phyloP scores from a whole-genome alignment of 2,797 vertebrate genomes.

The Anableps anableps region DNA sequence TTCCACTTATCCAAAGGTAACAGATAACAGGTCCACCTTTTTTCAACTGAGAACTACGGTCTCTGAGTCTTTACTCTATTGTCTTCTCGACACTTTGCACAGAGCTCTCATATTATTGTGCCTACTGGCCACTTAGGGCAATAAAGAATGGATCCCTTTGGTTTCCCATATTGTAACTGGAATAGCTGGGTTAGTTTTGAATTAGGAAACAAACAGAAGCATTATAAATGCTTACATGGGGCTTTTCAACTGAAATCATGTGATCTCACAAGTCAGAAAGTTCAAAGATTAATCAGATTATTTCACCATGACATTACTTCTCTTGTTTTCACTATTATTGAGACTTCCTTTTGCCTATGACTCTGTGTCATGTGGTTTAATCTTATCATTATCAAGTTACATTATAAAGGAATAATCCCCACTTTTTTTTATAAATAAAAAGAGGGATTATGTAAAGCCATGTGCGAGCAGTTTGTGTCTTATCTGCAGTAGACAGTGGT shows the following conservation, averaged over 20 bases:
- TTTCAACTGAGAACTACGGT: neutral
- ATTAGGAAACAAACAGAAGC: neutral
- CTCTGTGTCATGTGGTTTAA: neutral
- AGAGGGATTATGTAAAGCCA: neutral
- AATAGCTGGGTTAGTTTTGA: neutral
- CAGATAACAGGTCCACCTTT: neutral
- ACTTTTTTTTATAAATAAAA: neutral
- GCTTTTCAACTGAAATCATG: neutral
- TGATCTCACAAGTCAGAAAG: neutral
- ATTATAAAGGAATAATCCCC: neutral
- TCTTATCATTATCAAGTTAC: neutral
- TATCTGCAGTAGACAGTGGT: neutral
- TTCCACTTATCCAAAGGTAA: neutral
- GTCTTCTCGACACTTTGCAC: neutral
- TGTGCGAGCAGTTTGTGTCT: neutral
- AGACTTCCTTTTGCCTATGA: neutral
- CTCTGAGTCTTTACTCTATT: too few species aligned
- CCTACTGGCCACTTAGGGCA: too few species aligned
- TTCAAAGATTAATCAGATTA: neutral
- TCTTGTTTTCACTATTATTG: neutral
- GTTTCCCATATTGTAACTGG: neutral
- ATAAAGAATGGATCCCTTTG: neutral
- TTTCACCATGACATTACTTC: neutral
- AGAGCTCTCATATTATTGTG: too few species aligned
- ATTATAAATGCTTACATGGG: neutral